Conservation (phyloP, 2,113 vertebrate species). For the Mastomys coucha region DNA sequence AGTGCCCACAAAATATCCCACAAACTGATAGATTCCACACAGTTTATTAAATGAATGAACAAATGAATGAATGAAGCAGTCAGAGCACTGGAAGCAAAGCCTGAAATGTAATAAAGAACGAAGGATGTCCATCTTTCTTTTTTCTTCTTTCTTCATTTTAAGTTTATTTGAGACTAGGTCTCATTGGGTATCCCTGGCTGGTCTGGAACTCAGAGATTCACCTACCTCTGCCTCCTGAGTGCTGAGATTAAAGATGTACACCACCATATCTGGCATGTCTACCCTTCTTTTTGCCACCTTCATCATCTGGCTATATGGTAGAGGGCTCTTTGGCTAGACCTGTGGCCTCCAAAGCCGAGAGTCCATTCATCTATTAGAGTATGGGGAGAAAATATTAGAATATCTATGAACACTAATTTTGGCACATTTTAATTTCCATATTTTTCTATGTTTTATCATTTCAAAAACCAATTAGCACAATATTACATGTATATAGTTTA, state of each 20-base stretch:
- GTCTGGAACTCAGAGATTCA: not conserved
- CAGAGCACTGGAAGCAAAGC: not conserved
- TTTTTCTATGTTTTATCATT: conserved; percentile 58
- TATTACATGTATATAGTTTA: conserved; percentile 40
- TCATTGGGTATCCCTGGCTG: not conserved
- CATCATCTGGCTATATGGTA: not conserved
- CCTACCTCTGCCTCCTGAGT: not conserved
- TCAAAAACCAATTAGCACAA: conserved; percentile 40
- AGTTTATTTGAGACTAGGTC: not conserved
- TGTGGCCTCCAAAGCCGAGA: not conserved
- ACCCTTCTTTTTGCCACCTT: conserved; percentile 27
- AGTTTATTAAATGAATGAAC: not conserved
- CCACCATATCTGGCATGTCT: not conserved
- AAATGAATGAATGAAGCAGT: not conserved
- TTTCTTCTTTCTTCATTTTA: not conserved
- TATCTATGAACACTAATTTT: conserved; percentile 45
- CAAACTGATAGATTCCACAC: not conserved
- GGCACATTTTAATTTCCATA: conserved; percentile 34
- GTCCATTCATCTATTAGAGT: not conserved
- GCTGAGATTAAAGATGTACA: not conserved
- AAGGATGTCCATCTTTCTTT: not conserved
- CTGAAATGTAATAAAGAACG: not conserved
- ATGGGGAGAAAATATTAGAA: conserved; percentile 24
- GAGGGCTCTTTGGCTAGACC: not conserved
- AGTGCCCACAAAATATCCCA: not conserved